phyloP scores from a whole-genome alignment of 1,140 invertebrate species.

The Zophobas atratus region DNA sequence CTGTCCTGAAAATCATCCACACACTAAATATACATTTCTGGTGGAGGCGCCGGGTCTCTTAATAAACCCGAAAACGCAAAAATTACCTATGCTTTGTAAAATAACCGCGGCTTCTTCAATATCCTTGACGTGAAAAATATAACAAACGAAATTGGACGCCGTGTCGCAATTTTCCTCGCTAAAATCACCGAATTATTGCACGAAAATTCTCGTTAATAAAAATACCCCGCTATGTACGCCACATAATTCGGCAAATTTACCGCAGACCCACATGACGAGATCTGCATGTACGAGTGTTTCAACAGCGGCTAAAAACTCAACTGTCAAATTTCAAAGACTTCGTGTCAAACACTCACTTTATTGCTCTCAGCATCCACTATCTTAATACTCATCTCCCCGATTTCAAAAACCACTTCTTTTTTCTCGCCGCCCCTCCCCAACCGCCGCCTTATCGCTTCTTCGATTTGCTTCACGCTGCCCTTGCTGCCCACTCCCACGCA shows the following conservation, averaged over 20 bases:
- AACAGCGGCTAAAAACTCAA: slow-evolving; percentile 67
- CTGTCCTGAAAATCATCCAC: slow-evolving; percentile 56
- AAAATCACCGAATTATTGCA: slow-evolving; percentile 55
- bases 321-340: slow-evolving; percentile 44
- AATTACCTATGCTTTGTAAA: slow-evolving; percentile 63
- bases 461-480: slow-evolving; percentile 73
- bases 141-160: slow-evolving; percentile 72
- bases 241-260: slow-evolving; percentile 72
- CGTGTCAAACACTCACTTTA: slow-evolving; percentile 60
- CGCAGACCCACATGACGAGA: slow-evolving; percentile 76
- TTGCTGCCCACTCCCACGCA: slow-evolving; percentile 67
- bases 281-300: slow-evolving; percentile 76
- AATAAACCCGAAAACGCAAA: not conserved
- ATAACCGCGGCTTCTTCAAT: slow-evolving; percentile 70
- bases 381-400: slow-evolving; percentile 71
- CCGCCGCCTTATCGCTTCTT: slow-evolving; percentile 69
- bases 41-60: not conserved
- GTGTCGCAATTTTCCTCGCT: slow-evolving; percentile 74
- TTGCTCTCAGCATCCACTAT: slow-evolving; percentile 66
- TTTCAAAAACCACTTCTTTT: slow-evolving; percentile 67
- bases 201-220: slow-evolving; percentile 44
- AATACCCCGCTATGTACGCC: slow-evolving; percentile 77
- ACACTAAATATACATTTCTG: no score
- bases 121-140: slow-evolving; percentile 71
- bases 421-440: slow-evolving; percentile 50